Base-by-base conservation (phyloP, 2,888 invertebrate genomes). In the Mechanitis messenoides region DNA sequence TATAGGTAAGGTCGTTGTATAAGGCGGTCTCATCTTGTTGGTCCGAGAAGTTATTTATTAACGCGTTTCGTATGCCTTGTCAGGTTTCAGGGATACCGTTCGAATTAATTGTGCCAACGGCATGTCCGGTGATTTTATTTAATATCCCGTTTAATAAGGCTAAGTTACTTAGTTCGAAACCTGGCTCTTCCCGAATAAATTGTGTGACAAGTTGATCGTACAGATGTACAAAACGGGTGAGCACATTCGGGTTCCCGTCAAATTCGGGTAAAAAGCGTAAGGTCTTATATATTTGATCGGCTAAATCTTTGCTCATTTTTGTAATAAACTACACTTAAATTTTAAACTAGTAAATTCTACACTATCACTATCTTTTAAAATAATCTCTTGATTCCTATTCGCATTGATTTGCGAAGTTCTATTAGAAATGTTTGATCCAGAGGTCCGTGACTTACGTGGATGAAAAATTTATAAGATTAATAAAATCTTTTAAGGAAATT, bases 151-250 rank as follows among this genome's bases (percentile, higher is more conserved):
- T 20, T 20, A 20, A 11, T 35, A 64, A 9, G 5, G 56, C 35
- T 46, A 61, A 47, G 38, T 64, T 64, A 1, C 5, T 20, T 45
- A 59, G 45, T n/a, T 53, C 56, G 42, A 38, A 11, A 1, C 47
- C 55, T 2, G 47, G 47, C 3, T 35, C 60, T 2, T 28, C 11
- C 20, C 35, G 45, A n/a, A 60, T n/a, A 55, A 47, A 60, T 12
- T 45, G 45, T 53, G 45, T 3, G 35, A 61, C 59, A 56, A 59
- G 35, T 33, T 68, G 62, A n/a, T 72, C 71, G 45, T 69, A 71
- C 2, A 72, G 6, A 0, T 59, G 57, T 11, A 71, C 68, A 20
- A 72, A 71, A 5, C 66, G 55, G 0, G 62, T 65, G 2, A 68
- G 20, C 0, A 68, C 60, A 20, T 65, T 55, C 2, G 63, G 20